Base-by-base conservation (phyloP, 2,797 vertebrate species). In the Erethizon dorsatum region DNA sequence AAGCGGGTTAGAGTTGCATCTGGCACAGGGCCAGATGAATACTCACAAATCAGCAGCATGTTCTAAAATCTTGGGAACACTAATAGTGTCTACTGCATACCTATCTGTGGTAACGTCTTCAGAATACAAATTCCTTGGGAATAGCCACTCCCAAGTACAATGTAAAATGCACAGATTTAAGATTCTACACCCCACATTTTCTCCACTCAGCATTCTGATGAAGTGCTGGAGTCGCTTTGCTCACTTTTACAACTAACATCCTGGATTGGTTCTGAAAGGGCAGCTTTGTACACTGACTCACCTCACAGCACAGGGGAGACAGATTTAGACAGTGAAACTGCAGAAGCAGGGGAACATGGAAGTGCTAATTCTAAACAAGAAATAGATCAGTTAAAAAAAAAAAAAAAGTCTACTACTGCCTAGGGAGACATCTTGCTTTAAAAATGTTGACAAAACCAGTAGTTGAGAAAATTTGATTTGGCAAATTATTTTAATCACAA, bases 281-380 rank as follows among this genome's bases (percentile, higher is more conserved):
- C 45, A 90, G 80, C 59, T 89, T 77, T 88, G 63, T 0, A 0
- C 0, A 13, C 69, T 54, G 59, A 97, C 97, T 98, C 95, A 97
- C 86, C 87, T 10, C 96, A 67, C 1, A 67, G 50, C 77, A 83
- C 45, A 15, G 83, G 85, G 89, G 41, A 50, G 26, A 84, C 54
- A 90, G 85, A 28, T 22, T 97, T 94, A 96, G 88, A 79, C 82
- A 87, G 86, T 11, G 3, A 47, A 83, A 78, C 33, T 52, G 87
- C 0, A 85, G 77, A 82, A 54, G 90, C 57, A 84, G 56, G 37
- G 22, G 13, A 65, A 37, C 0, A 33, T 80, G 90, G 91, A 88
- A 83, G 47, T 45, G 47, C 63, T 67, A 67, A 78, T 92, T 91
- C 87, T 79, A 61, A 82, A 80, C 54, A 69, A 96, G 88, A 96